Percentiles rank a stretch among this genome's conserved stretches.
Evolutionary conservation across 2,797 vertebrate genomes (phyloP).

Genomic region (Poecilia velifera): DNA sequence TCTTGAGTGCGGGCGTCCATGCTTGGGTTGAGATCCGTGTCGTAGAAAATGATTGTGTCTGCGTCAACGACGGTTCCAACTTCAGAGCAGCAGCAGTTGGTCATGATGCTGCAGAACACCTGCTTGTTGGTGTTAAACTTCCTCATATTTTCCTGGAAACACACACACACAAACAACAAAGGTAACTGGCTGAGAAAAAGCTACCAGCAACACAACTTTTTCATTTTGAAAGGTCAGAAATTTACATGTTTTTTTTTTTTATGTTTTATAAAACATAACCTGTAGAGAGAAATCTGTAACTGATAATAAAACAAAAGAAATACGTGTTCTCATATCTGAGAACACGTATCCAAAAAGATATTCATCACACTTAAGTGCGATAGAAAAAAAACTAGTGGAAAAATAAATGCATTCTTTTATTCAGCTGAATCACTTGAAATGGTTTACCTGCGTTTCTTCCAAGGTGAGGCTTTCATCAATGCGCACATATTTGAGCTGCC

Average conservation of each 20-base stretch:
- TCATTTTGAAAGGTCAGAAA: background rate
- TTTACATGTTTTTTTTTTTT: background rate
- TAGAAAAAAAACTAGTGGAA: background rate
- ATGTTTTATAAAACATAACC: background rate
- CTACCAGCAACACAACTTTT: background rate
- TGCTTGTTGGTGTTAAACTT: slow-evolving; percentile 89
- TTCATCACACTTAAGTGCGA: background rate
- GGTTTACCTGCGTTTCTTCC: slow-evolving; percentile 89
- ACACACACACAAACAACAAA: slow-evolving; percentile 6
- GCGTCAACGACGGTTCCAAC: slow-evolving; percentile 90
- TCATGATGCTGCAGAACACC: slow-evolving; percentile 92
- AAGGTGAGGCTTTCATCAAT: slow-evolving; percentile 91
- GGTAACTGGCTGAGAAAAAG: background rate
- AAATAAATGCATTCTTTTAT: background rate
- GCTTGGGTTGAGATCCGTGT: slow-evolving; percentile 93
- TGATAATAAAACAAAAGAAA: background rate
- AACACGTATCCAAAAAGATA: background rate
- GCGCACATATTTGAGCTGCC: slow-evolving; percentile 89
- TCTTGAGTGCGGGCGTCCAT: slow-evolving; percentile 94
- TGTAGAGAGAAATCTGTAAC: background rate
- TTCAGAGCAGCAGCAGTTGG: slow-evolving; percentile 90
- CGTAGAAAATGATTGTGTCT: slow-evolving; percentile 93
- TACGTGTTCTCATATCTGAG: background rate
- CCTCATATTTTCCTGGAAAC: slow-evolving; percentile 87
- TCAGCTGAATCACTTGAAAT: background rate